A percentile compares a stretch with the other conserved stretches of the same genome.
These are phyloP conservation scores for Schizopygopsis pylzovi DNA, from an alignment of 2,797 vertebrate genomes.

Conservation along the genomic window DNA sequence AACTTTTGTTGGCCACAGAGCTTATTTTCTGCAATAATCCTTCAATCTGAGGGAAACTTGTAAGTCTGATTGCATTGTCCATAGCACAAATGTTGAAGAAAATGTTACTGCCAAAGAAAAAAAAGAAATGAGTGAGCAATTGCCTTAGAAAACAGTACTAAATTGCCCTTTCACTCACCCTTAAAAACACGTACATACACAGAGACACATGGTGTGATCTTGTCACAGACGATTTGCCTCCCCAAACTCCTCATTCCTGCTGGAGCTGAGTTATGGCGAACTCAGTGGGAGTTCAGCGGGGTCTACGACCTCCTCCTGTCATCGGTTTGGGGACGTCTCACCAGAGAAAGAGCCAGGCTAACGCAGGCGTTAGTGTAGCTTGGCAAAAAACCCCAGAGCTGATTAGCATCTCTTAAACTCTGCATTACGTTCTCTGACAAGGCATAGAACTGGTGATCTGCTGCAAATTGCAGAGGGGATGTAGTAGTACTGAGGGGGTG, in stretches of 20 bases:
- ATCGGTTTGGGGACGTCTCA: conserved; percentile 23
- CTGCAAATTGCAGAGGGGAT: background rate
- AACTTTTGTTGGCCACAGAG: background rate
- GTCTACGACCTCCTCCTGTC: conserved; percentile 43
- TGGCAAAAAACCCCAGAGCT: conserved; percentile 5
- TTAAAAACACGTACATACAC: background rate
- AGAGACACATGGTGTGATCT: conserved; percentile 15
- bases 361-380: background rate
- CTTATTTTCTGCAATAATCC: background rate
- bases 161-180: background rate
- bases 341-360: background rate
- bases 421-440: background rate
- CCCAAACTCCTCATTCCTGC: conserved; percentile 31
- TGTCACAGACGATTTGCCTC: conserved; percentile 23
- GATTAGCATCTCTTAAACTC: conserved; percentile 35
- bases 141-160: background rate
- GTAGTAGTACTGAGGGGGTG: background rate
- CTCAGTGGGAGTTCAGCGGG: conserved; percentile 19
- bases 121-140: conserved; percentile 5
- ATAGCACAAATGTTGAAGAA: background rate
- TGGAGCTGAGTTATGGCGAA: conserved; percentile 32
- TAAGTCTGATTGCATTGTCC: background rate
- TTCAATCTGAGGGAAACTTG: background rate
- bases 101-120: background rate
- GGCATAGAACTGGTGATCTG: background rate